Percentiles rank a stretch among this genome's conserved stretches.
Evolutionary conservation across 2,888 invertebrate species (phyloP).

Genomic region (Sphaeridia pumilis): DNA sequence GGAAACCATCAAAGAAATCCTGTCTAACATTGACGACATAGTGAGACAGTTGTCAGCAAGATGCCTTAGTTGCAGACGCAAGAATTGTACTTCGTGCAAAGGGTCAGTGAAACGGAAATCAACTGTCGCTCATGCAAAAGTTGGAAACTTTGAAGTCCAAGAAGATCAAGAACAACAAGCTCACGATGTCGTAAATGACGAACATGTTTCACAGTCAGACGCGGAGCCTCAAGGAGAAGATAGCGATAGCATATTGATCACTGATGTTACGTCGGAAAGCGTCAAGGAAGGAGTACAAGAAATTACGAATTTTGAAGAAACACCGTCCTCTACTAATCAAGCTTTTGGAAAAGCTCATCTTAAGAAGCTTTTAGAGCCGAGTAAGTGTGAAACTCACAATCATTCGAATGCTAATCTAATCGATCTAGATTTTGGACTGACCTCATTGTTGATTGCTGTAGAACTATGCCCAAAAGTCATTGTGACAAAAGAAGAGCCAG

Average conservation of each 20-base stretch:
- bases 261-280: too few species aligned
- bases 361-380: not conserved
- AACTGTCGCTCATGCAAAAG: too few species aligned
- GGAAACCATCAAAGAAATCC: not conserved
- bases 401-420: not conserved
- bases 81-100: not conserved
- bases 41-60: not conserved
- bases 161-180: too few species aligned
- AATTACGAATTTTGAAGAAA: too few species aligned
- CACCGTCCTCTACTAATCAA: too few species aligned
- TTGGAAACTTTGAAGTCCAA: too few species aligned
- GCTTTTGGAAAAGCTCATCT: conserved; percentile 1
- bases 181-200: too few species aligned
- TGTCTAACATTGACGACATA: not conserved
- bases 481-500: not conserved
- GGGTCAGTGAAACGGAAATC: not conserved
- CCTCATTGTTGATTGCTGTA: too few species aligned
- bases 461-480: not conserved
- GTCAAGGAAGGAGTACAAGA: too few species aligned
- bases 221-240: too few species aligned
- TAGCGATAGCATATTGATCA: too few species aligned
- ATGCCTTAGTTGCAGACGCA: not conserved
- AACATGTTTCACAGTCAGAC: too few species aligned
- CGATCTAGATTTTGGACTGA: not conserved
- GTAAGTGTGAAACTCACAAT: not conserved